Percentiles rank a stretch among this genome's conserved stretches.
phyloP scores from a whole-genome alignment of 2,113 vertebrate species.

The Neogobius melanostomus region DNA sequence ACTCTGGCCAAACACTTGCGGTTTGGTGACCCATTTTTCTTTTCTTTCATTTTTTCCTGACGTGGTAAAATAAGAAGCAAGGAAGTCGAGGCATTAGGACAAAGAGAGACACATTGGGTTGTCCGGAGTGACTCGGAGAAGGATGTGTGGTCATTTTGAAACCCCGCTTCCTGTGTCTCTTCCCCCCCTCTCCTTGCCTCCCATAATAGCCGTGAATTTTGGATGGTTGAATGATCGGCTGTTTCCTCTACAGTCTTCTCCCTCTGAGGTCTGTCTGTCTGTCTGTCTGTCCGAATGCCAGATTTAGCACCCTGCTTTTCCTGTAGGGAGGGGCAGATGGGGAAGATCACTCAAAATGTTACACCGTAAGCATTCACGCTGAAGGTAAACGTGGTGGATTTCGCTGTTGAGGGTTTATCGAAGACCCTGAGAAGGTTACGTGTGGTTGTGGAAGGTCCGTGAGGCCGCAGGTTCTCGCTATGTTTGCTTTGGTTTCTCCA shows the following conservation, averaged over 20 bases:
- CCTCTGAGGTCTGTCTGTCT: background rate
- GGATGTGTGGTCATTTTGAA: background rate
- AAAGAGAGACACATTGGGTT: background rate
- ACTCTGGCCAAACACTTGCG: constrained; percentile 42
- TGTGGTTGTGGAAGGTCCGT: too few species aligned
- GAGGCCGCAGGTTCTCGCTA: too few species aligned
- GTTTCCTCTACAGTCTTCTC: background rate
- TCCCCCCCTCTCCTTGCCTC: background rate
- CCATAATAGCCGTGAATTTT: background rate
- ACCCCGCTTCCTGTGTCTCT: constrained; percentile 1
- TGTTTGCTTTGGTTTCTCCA: too few species aligned
- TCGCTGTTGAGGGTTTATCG: background rate
- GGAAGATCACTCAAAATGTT: background rate
- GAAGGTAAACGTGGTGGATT: background rate
- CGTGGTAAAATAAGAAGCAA: background rate
- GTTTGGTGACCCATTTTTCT: constrained; percentile 22
- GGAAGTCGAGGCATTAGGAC: background rate
- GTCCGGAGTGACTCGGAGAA: background rate
- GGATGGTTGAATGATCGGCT: background rate
- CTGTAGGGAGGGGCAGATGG: background rate
- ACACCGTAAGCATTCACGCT: background rate
- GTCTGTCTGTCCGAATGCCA: background rate
- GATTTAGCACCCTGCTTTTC: background rate
- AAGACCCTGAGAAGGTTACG: too few species aligned
- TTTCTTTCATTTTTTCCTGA: constrained; percentile 5